Evolutionary conservation across 53 echinoderm and acorn worm species (phyloP), one percentile per base, ranked within the genome.

Genomic region (Astropecten irregularis): DNA sequence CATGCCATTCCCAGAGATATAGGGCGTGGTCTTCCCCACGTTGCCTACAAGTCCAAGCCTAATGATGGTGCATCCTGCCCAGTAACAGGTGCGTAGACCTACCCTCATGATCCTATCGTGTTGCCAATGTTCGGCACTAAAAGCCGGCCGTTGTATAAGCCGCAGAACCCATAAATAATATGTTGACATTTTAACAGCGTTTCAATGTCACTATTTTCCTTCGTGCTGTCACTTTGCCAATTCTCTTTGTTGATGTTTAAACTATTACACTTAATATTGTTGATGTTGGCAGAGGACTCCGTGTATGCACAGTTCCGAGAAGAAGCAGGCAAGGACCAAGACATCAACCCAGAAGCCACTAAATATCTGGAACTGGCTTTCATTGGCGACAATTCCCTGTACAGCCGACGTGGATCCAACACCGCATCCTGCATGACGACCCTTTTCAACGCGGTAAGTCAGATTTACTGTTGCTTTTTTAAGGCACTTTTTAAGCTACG

Each of bases 1-100:
- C 51, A 72, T 3, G 73, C 73, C 35, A 44, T 33, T 32, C 28
- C 49, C 30, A 72, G 73, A 72, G 73, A 72, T 30, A 51, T 34
- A 18, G 73, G 73, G 0, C 73, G 53, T 51, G 73, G 73, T 51
- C 73, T 72, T 51, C 51, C 73, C 21, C 73, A 72, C 29, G 33
- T 72, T 50, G 73, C 73, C 40, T 72, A 72, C 53, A 72, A 53
- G 40, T 25, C 15, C 9, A 30, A 3, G 40, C 68, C 68, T 7
- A 42, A 44, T 25, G 40, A 22, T 8, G 68, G 68, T 5, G 44
- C 68, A 25, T 23, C 68, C 1, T 68, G 68, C 35, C 68, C 68
- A 9, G 68, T 68, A 21, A 68, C 44, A 68, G 23, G 19, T 40
- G 42, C 25, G 19, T 40, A 39, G 2, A 54, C 7, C 21, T 54